Conservation (phyloP, 2,888 invertebrate genomes). For the Brenthis ino region DNA sequence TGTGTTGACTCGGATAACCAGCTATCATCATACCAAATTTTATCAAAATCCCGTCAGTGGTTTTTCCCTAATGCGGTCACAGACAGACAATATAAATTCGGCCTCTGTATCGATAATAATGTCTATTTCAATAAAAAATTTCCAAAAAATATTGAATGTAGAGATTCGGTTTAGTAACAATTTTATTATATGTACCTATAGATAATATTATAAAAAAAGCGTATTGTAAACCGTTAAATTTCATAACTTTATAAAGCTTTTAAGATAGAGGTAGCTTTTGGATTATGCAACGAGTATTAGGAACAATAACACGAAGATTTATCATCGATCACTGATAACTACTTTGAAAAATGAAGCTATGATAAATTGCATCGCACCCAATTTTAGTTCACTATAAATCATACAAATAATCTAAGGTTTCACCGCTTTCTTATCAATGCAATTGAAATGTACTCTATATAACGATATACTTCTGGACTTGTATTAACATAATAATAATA, state of each 20-base stretch:
- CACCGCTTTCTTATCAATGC: slow-evolving; percentile 5
- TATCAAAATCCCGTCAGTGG: too few relatives aligned
- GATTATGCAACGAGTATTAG: neutral
- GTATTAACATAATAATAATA: too few relatives aligned
- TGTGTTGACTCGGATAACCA: too few relatives aligned
- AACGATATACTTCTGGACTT: neutral
- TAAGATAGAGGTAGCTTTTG: neutral
- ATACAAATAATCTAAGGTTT: slow-evolving; percentile 9
- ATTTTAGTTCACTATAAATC: slow-evolving; percentile 21
- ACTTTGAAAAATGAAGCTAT: slow-evolving; percentile 34
- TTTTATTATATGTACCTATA: too few relatives aligned
- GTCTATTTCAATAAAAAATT: too few relatives aligned
- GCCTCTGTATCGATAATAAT: too few relatives aligned
- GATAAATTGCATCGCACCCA: slow-evolving; percentile 28
- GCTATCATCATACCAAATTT: too few relatives aligned
- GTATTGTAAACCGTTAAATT: neutral
- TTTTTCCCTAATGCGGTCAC: too few relatives aligned
- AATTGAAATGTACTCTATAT: neutral
- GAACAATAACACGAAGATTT: slow-evolving; percentile 21
- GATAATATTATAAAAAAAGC: neutral
- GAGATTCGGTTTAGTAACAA: too few relatives aligned
- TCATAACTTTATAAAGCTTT: neutral
- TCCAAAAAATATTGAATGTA: too few relatives aligned
- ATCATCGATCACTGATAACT: slow-evolving; percentile 31
- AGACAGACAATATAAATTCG: too few relatives aligned